These are phyloP conservation scores for Macaca fascicularis DNA, from an alignment of 2,113 vertebrate species.

Conservation along the genomic window DNA sequence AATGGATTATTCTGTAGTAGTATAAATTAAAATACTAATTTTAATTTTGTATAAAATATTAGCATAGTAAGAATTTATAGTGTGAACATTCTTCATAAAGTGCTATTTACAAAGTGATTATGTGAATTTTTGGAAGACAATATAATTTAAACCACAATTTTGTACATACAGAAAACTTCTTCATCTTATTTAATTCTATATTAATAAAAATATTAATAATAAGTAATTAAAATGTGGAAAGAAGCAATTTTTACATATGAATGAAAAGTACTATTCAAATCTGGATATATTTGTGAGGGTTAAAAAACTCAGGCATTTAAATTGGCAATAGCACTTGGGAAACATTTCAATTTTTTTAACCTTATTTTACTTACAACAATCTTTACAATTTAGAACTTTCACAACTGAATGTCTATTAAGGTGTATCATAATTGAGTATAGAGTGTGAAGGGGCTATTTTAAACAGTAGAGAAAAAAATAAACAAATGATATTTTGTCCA, in stretches of 20 bases:
- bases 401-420: neutral
- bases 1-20: neutral
- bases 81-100: constrained; percentile 14
- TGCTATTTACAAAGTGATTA: neutral
- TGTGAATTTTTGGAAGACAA: neutral
- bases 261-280: constrained; percentile 7
- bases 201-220: neutral
- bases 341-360: neutral
- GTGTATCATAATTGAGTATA: neutral
- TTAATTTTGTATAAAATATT: neutral
- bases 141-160: neutral
- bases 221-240: neutral
- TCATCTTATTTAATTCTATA: neutral
- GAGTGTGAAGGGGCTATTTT: neutral
- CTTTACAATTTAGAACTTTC: neutral
- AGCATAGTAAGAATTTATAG: neutral
- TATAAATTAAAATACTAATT: neutral
- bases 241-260: neutral
- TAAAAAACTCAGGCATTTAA: neutral
- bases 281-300: neutral
- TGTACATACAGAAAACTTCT: neutral
- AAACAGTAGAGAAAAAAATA: neutral
- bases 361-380: neutral
- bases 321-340: neutral
- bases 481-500: constrained; percentile 66